Evolutionary conservation across 2,113 vertebrate species (phyloP), one percentile per base, ranked within the genome.

Genomic region (Meles meles): DNA sequence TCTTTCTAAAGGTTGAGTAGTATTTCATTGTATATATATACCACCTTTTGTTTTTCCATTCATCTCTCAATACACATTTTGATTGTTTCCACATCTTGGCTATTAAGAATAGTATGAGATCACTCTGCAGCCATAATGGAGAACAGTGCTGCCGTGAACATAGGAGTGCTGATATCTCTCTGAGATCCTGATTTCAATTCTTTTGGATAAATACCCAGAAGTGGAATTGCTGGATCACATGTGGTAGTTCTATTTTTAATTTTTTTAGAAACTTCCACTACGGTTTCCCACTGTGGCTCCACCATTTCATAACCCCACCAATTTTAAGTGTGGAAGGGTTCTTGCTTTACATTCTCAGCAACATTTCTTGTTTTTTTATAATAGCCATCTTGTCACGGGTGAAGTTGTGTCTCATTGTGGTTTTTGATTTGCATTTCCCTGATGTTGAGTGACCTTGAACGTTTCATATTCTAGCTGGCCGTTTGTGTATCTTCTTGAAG

Each of bases 361-460:
- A 59, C 37, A 84, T 57, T 88, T 88, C 27, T 84, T 88, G 34
- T 29, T 47, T 29, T 89, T 96, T 93, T 74, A 42, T 84, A 42
- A 59, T 79, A 61, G n/a, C 34, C 10, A 77, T 77, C 49, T 27
- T 69, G 20, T 69, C 34, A 85, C 39, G 7, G 85, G 12, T 83
- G 71, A 84, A n/a, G 34, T 85, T 13, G 57, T 91, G 77, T 49
- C 31, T 80, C 42, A 55, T 42, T 59, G 25, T 84, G 37, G 69
- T 89, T 96, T 96, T 96, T 84, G 47, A 69, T 96, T 89, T 93
- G 69, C 31, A 71, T 52, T 89, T 93, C 39, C 27, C 61, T 96
- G 31, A 77, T 71, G 49, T 44, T 59, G 81, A 42, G 23, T 89
- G 49, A 76, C 7, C 21, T 79, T 77, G 27, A 84, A 20, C 21